Conservation (phyloP, 2,113 vertebrate genomes). For the Prionailurus viverrinus region DNA sequence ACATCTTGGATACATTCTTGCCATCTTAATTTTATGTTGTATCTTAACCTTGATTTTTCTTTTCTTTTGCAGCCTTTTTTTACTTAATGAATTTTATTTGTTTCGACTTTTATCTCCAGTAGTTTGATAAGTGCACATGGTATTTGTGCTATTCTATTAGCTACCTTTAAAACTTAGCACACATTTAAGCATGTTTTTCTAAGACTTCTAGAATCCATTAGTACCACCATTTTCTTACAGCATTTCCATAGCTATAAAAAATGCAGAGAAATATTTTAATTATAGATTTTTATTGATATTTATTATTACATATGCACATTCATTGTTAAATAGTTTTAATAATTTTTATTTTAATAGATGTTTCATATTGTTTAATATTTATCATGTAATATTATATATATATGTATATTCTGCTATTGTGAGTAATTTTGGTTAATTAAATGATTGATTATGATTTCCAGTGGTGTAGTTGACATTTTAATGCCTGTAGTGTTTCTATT, state of each 20-base stretch:
- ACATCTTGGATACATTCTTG: neutral
- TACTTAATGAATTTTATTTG: neutral
- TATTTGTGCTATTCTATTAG: conserved; percentile 42
- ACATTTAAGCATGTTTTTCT: conserved; percentile 16
- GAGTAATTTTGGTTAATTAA: conserved; percentile 26
- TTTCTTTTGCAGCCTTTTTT: conserved; percentile 19
- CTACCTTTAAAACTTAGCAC: conserved; percentile 47
- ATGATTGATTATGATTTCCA: conserved; percentile 20
- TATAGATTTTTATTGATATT: conserved; percentile 18
- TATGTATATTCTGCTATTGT: neutral
- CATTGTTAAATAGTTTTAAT: conserved; percentile 23
- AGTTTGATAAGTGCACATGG: neutral
- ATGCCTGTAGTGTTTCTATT: neutral
- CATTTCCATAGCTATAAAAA: conserved; percentile 18
- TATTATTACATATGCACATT: neutral
- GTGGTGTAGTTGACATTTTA: conserved; percentile 27
- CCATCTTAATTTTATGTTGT: conserved; percentile 38
- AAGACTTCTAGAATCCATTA: conserved; percentile 11
- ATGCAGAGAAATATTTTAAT: conserved; percentile 40
- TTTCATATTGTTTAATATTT: conserved; percentile 27
- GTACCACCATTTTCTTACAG: neutral
- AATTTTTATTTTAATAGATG: conserved; percentile 36
- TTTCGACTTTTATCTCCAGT: conserved; percentile 21
- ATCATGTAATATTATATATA: neutral
- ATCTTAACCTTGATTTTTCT: neutral